These are phyloP conservation scores for Sisyra nigra DNA, from an alignment of 2,888 invertebrate species.

Conservation along the genomic window DNA sequence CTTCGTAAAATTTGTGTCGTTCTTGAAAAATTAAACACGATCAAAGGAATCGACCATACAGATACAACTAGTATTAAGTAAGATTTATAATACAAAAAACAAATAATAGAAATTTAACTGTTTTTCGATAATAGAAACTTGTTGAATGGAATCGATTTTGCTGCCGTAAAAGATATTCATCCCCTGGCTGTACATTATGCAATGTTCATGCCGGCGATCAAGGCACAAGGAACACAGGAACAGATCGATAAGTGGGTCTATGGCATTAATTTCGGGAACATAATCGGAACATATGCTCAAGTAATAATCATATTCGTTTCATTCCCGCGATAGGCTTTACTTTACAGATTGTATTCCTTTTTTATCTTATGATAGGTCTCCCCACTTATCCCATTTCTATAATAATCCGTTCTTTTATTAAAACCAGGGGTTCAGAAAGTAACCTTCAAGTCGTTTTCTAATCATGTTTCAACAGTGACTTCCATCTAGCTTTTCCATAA, in stretches of 20 bases:
- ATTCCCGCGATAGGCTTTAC: too few species aligned
- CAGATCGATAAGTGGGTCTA: conserved; percentile 82
- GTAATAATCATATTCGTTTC: conserved; percentile 27
- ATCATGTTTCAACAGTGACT: too few species aligned
- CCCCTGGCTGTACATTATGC: conserved; percentile 68
- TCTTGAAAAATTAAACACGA: conserved; percentile 49
- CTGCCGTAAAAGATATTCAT: conserved; percentile 54
- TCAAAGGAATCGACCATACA: conserved; percentile 55
- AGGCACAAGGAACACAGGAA: conserved; percentile 77
- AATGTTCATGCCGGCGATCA: conserved; percentile 84
- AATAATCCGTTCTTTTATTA: too few species aligned
- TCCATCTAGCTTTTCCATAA: too few species aligned
- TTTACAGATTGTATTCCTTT: too few species aligned
- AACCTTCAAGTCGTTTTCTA: too few species aligned
- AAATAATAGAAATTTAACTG: too few species aligned
- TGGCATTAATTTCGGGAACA: conserved; percentile 63
- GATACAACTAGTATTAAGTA: conserved; percentile 65
- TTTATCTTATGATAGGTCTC: too few species aligned
- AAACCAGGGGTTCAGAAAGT: too few species aligned
- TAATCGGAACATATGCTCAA: conserved; percentile 91
- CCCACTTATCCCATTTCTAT: too few species aligned
- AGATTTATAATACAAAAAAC: conserved; percentile 13
- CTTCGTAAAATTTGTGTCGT: conserved; percentile 55
- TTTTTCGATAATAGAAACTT: conserved; percentile 39
- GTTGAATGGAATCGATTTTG: conserved; percentile 52